Conservation (phyloP, 1,140 invertebrate species). For the Drosophila micromelanica region DNA sequence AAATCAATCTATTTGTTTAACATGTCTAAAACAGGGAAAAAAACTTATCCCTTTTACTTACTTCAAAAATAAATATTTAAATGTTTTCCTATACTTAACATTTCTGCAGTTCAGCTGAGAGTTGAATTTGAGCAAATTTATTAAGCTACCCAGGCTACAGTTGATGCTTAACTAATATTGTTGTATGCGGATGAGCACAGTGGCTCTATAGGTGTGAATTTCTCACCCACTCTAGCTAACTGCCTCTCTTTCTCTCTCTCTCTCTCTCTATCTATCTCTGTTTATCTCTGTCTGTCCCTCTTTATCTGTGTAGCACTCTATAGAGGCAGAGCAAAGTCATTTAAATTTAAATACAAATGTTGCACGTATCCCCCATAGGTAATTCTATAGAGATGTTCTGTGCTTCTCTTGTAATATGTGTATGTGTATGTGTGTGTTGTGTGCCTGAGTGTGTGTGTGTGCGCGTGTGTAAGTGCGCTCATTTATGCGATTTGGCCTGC, state of each 20-base stretch:
- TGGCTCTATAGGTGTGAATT: slow-evolving; percentile 17
- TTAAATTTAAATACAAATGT: slow-evolving; percentile 83
- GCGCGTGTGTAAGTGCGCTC: slow-evolving; percentile 55
- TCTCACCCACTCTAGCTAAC: not conserved
- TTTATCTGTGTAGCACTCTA: slow-evolving; percentile 12
- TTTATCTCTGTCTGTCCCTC: slow-evolving; percentile 8
- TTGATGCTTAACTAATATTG: slow-evolving; percentile 49
- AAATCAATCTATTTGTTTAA: no score
- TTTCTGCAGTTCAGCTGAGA: no score
- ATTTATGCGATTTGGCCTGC: slow-evolving; percentile 71
- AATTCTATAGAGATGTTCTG: slow-evolving; percentile 37
- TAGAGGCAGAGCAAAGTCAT: slow-evolving; percentile 56
- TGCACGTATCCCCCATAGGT: slow-evolving; percentile 66
- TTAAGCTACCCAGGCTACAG: slow-evolving; percentile 48
- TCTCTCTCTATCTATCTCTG: slow-evolving; percentile 14
- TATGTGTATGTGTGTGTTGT: not conserved
- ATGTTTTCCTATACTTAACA: no score
- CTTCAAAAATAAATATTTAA: no score
- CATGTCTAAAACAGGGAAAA: no score
- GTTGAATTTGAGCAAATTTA: slow-evolving; percentile 31
- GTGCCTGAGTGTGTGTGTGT: not conserved
- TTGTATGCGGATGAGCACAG: slow-evolving; percentile 33
- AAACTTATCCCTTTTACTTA: no score
- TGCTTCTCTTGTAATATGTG: slow-evolving; percentile 6
- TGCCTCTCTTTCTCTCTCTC: slow-evolving; percentile 12